These are phyloP conservation scores for Papilio elwesi DNA, from an alignment of 2,888 invertebrate species.

Conservation along the genomic window DNA sequence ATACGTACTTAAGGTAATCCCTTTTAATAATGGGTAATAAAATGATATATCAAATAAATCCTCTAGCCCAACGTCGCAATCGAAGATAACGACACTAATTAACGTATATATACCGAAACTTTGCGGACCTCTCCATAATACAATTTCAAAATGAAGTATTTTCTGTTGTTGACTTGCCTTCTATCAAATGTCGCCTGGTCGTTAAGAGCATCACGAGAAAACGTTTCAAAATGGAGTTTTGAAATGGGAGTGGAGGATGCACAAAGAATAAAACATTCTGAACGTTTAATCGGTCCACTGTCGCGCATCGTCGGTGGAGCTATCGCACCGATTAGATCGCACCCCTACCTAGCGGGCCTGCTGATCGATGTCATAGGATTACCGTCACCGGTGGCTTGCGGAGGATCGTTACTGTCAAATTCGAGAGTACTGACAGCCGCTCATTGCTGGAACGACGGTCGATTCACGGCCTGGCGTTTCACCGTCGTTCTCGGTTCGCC, in stretches of 20 bases:
- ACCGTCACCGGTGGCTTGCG: slow-evolving; percentile 62
- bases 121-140: slow-evolving; percentile 46
- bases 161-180: slow-evolving; percentile 50
- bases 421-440: slow-evolving; percentile 69
- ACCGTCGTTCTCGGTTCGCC: slow-evolving; percentile 67
- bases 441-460: slow-evolving; percentile 71
- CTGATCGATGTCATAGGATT: slow-evolving; percentile 63
- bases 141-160: slow-evolving; percentile 27
- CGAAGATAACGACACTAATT: slow-evolving; percentile 21
- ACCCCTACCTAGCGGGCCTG: slow-evolving; percentile 69
- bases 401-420: slow-evolving; percentile 63
- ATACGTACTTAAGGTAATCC: slow-evolving; percentile 44
- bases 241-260: slow-evolving; percentile 64
- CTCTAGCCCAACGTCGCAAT: not conserved
- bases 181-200: slow-evolving; percentile 46
- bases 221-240: slow-evolving; percentile 60
- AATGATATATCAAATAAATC: slow-evolving; percentile 49
- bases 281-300: slow-evolving; percentile 46
- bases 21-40: slow-evolving; percentile 51
- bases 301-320: slow-evolving; percentile 66
- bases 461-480: slow-evolving; percentile 62
- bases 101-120: slow-evolving; percentile 10
- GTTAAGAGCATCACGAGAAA: slow-evolving; percentile 43
- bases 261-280: slow-evolving; percentile 55
- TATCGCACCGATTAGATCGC: slow-evolving; percentile 60